Conservation (phyloP, 2,888 invertebrate species). For the Pseudococcus viburni region DNA sequence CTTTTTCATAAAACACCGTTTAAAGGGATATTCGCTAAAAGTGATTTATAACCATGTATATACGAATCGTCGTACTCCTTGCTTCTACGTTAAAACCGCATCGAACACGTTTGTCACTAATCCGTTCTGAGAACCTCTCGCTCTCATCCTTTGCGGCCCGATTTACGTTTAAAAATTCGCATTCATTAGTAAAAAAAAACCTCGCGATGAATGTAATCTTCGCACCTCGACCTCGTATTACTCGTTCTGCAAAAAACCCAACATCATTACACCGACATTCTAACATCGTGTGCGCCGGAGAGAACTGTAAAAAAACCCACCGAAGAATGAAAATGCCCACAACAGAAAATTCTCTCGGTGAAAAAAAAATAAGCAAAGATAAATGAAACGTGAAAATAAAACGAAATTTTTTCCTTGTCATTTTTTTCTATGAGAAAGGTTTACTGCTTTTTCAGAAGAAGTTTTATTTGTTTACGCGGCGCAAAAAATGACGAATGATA, state of each 20-base stretch:
- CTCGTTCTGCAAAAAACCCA: no score
- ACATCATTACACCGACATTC: no score
- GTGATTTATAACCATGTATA: constrained; percentile 17
- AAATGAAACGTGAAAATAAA: constrained; percentile 58
- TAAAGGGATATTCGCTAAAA: constrained; percentile 21
- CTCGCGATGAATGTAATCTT: constrained; percentile 26
- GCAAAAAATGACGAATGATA: constrained; percentile 59
- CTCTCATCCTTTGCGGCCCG: neutral
- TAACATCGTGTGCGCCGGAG: no score
- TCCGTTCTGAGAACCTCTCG: neutral
- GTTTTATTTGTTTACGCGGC: constrained; percentile 53
- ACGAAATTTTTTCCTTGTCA: constrained; percentile 43
- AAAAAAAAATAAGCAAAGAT: constrained; percentile 47
- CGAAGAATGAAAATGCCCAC: neutral
- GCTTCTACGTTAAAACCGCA: neutral
- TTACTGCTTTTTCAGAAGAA: constrained; percentile 26
- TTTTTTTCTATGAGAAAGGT: constrained; percentile 45
- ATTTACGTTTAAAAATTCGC: neutral
- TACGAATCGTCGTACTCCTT: neutral
- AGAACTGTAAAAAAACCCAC: no score
- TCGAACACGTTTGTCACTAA: constrained; percentile 25
- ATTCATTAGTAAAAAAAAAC: constrained; percentile 9
- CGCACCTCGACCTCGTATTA: neutral
- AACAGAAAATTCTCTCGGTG: neutral
- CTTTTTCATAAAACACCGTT: constrained; percentile 21